phyloP scores from a whole-genome alignment of 2,888 invertebrate genomes.

The Idaea straminata region DNA sequence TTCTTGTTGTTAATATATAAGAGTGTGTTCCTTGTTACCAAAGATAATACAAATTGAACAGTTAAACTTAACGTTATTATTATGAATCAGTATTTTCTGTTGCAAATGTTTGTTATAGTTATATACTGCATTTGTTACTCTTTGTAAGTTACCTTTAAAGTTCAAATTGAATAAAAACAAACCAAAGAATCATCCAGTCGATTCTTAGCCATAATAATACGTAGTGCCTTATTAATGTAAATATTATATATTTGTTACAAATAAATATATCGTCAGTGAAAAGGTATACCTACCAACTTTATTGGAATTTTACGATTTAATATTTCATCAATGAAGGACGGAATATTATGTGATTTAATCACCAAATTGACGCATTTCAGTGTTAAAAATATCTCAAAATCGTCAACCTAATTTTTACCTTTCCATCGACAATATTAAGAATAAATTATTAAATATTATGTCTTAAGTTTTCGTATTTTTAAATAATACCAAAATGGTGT shows the following conservation, averaged over 20 bases:
- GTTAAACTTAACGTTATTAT: slow-evolving; percentile 50
- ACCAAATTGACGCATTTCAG: too few species aligned
- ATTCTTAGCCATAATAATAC: slow-evolving; percentile 62
- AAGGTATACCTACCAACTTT: background rate
- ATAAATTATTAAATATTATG: slow-evolving; percentile 51
- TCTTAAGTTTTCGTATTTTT: slow-evolving; percentile 30
- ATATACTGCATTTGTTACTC: slow-evolving; percentile 63
- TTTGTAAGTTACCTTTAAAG: slow-evolving; percentile 72
- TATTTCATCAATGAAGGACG: background rate
- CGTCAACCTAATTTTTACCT: background rate
- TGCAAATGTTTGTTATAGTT: slow-evolving; percentile 27
- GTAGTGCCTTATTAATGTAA: slow-evolving; percentile 54
- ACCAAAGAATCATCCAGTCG: slow-evolving; percentile 76
- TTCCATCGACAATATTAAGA: slow-evolving; percentile 29
- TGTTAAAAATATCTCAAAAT: background rate
- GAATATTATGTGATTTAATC: too few species aligned
- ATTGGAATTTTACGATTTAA: background rate
- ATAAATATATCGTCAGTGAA: background rate
- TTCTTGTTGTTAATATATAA: slow-evolving; percentile 70
- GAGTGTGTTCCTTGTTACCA: slow-evolving; percentile 79
- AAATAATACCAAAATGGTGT: slow-evolving; percentile 22
- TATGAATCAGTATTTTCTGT: slow-evolving; percentile 43
- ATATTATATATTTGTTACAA: slow-evolving; percentile 34
- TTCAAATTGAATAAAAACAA: slow-evolving; percentile 68
- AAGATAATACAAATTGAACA: slow-evolving; percentile 61